A percentile compares a stretch with the other conserved stretches of the same genome.
These are phyloP conservation scores for Loriculus beryllinus DNA, from an alignment of 2,797 vertebrate species.

Conservation along the genomic window DNA sequence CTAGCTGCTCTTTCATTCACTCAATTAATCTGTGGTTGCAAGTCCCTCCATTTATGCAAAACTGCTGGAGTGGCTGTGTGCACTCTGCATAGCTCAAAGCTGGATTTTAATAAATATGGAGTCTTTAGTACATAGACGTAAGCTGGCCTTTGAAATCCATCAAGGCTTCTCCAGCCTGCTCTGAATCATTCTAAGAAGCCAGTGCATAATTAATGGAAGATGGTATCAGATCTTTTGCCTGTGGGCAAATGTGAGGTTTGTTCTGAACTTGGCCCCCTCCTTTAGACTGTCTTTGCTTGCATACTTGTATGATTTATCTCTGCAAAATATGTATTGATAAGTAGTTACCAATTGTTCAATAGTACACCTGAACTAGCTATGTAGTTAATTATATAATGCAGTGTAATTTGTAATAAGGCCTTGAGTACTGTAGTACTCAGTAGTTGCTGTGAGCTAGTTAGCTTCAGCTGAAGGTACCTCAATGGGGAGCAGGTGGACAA, in stretches of 20 bases:
- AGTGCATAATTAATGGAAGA: conserved; percentile 37
- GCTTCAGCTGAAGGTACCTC: background rate
- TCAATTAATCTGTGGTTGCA: conserved; percentile 51
- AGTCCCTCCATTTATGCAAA: conserved; percentile 29
- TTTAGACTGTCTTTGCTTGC: background rate
- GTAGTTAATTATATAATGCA: background rate
- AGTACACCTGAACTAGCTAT: background rate
- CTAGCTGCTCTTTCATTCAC: conserved; percentile 30
- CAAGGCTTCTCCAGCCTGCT: background rate
- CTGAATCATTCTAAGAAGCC: conserved; percentile 35
- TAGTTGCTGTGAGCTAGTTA: background rate
- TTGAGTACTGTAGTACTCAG: background rate
- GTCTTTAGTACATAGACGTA: conserved; percentile 6
- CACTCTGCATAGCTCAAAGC: conserved; percentile 15
- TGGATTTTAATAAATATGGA: conserved; percentile 49
- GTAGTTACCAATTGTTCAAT: background rate
- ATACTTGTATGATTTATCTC: background rate
- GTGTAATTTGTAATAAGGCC: background rate
- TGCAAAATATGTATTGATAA: background rate
- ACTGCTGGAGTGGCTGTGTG: conserved; percentile 15
- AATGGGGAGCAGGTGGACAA: fast-evolving
- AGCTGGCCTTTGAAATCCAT: conserved; percentile 59
- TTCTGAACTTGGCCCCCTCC: background rate
- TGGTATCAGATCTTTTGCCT: conserved; percentile 1
- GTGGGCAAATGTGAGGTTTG: background rate